A percentile compares a stretch with the other conserved stretches of the same genome.
Conservation (phyloP, 1,140 invertebrate species). For the Neodiprion pinetum region DNA sequence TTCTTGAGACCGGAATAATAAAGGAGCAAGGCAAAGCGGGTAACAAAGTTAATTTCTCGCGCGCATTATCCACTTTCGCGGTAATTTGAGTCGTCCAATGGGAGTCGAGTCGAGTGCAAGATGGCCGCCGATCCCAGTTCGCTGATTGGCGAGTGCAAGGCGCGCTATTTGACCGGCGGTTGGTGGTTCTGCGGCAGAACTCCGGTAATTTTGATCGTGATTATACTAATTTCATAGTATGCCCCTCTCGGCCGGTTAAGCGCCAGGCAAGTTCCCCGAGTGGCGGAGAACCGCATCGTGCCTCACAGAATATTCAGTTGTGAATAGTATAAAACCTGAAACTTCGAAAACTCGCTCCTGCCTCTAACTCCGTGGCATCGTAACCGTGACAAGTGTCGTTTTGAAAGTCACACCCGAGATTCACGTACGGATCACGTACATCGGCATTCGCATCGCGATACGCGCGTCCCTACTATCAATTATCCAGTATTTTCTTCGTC, state of each 20-base stretch:
- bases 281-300: constrained; percentile 12
- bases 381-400: neutral
- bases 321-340: constrained; percentile 3
- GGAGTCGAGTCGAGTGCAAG: constrained; percentile 38
- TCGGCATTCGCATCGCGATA: too few relatives aligned
- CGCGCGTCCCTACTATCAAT: too few relatives aligned
- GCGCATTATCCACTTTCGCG: constrained; percentile 45
- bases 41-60: constrained; percentile 5
- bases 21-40: neutral
- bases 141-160: constrained; percentile 42
- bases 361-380: neutral
- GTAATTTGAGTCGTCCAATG: constrained; percentile 39
- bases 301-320: neutral
- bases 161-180: constrained; percentile 49
- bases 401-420: neutral
- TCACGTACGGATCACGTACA: too few relatives aligned
- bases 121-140: constrained; percentile 37
- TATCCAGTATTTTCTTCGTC: too few relatives aligned
- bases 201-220: constrained; percentile 51
- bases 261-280: constrained; percentile 33
- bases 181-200: constrained; percentile 43
- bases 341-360: neutral
- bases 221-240: constrained; percentile 52
- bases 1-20: neutral
- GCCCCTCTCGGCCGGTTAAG: constrained; percentile 36